Conservation (phyloP, 2,888 invertebrate species). For the Tinea trinotella region DNA sequence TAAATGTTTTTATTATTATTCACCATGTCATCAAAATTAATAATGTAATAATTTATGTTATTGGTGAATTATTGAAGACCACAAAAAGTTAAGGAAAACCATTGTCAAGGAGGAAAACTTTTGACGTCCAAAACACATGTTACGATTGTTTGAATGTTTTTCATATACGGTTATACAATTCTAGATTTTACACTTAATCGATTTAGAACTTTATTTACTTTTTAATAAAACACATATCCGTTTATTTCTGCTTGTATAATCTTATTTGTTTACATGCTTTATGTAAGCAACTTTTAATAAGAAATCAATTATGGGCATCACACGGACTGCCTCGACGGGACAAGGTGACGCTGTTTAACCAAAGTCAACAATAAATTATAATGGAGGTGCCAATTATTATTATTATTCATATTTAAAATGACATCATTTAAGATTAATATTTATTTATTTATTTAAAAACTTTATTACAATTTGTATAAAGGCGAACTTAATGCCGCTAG, state of each 20-base stretch:
- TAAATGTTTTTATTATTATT: not conserved
- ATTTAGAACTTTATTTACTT: too few species aligned
- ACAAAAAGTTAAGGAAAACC: slow-evolving; percentile 1
- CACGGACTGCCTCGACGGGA: slow-evolving; percentile 28
- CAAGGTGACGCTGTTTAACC: slow-evolving; percentile 27
- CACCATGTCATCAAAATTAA: not conserved
- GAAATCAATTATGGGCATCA: slow-evolving; percentile 39
- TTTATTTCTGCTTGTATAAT: not conserved
- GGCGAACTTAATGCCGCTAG: too few species aligned
- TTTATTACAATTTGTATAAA: too few species aligned
- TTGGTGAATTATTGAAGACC: not conserved
- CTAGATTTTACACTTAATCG: not conserved
- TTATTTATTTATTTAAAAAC: too few species aligned
- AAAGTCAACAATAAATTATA: too few species aligned
- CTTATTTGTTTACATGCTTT: not conserved
- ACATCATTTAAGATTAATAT: too few species aligned
- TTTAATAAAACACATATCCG: not conserved
- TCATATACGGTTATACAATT: not conserved
- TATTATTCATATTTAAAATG: too few species aligned
- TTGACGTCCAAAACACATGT: not conserved
- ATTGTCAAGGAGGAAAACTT: slow-evolving; percentile 14
- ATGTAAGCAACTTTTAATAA: slow-evolving; percentile 26
- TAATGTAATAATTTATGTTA: not conserved
- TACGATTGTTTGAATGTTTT: not conserved
- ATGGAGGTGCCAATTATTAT: too few species aligned